A percentile compares a stretch with the other conserved stretches of the same genome.
These are phyloP conservation scores for Temnothorax unifasciatus DNA, from an alignment of 2,888 invertebrate genomes.

Conservation along the genomic window DNA sequence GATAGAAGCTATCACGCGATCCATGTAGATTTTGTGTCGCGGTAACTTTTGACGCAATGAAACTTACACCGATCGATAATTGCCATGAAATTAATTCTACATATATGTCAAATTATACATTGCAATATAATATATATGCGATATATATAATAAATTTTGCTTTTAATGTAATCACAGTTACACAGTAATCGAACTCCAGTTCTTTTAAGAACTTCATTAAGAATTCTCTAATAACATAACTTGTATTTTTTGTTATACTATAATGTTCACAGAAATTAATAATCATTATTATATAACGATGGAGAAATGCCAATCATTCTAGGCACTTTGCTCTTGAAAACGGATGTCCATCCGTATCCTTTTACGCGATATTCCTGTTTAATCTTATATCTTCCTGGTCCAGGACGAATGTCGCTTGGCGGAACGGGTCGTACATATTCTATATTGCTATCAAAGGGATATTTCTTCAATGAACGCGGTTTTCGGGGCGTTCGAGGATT, in stretches of 20 bases:
- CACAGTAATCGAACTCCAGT: background rate
- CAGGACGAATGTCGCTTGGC: slow-evolving; percentile 63
- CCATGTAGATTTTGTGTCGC: background rate
- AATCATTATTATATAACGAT: slow-evolving; percentile 57
- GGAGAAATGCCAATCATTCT: slow-evolving; percentile 54
- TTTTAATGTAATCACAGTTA: background rate
- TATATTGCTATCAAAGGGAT: slow-evolving; percentile 67
- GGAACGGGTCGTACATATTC: slow-evolving; percentile 55
- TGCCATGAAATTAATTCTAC: slow-evolving; percentile 14
- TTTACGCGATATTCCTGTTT: slow-evolving; percentile 55
- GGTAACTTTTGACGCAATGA: background rate
- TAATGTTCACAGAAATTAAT: slow-evolving; percentile 46
- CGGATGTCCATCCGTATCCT: slow-evolving; percentile 73
- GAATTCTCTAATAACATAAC: background rate
- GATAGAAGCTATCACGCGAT: slow-evolving; percentile 13
- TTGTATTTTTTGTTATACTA: background rate
- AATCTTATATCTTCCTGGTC: slow-evolving; percentile 73
- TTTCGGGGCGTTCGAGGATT: slow-evolving; percentile 59
- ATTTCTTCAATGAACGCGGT: slow-evolving; percentile 48
- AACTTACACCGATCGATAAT: slow-evolving; percentile 1
- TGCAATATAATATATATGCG: background rate
- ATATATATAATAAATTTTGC: background rate
- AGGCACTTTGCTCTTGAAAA: slow-evolving; percentile 74
- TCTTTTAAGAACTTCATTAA: slow-evolving; percentile 17
- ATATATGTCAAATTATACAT: background rate